Evolutionary conservation across 1,140 invertebrate species (phyloP).

Genomic region (Piezodorus guildinii): DNA sequence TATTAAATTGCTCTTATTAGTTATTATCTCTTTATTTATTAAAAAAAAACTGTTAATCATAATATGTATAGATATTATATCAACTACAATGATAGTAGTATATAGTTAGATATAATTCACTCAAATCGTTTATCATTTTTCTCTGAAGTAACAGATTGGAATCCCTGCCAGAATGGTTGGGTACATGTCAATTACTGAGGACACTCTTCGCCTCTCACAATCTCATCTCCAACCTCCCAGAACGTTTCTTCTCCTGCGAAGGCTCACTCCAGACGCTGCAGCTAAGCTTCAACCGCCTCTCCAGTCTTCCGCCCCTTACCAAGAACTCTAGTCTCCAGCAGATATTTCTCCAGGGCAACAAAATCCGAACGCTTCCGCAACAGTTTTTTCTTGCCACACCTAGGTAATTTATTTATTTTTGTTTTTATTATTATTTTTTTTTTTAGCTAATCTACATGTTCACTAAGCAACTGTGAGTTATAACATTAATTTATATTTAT

Average conservation of each 20-base stretch:
- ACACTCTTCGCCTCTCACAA: conserved; percentile 66
- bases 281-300: conserved; percentile 61
- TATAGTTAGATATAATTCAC: too few relatives aligned
- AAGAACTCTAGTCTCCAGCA: conserved; percentile 49
- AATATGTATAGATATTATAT: too few relatives aligned
- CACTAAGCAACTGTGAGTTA: too few relatives aligned
- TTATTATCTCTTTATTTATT: too few relatives aligned
- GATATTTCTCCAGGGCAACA: conserved; percentile 64
- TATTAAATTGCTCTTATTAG: too few relatives aligned
- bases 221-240: conserved; percentile 50
- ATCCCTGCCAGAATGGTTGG: conserved; percentile 62
- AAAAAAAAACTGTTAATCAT: too few relatives aligned
- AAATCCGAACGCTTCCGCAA: conserved; percentile 53
- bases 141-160: conserved; percentile 46
- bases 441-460: too few relatives aligned
- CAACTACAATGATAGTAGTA: too few relatives aligned
- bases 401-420: conserved; percentile 32
- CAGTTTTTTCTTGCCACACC: conserved; percentile 62
- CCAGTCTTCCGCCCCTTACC: conserved; percentile 54
- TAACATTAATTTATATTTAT: too few relatives aligned
- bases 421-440: too few relatives aligned
- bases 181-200: conserved; percentile 56
- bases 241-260: conserved; percentile 59
- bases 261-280: conserved; percentile 56
- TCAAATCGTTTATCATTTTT: not conserved